A percentile compares a stretch with the other conserved stretches of the same genome.
Conservation (phyloP, 2,888 invertebrate species). For the Lepas anatifera region DNA sequence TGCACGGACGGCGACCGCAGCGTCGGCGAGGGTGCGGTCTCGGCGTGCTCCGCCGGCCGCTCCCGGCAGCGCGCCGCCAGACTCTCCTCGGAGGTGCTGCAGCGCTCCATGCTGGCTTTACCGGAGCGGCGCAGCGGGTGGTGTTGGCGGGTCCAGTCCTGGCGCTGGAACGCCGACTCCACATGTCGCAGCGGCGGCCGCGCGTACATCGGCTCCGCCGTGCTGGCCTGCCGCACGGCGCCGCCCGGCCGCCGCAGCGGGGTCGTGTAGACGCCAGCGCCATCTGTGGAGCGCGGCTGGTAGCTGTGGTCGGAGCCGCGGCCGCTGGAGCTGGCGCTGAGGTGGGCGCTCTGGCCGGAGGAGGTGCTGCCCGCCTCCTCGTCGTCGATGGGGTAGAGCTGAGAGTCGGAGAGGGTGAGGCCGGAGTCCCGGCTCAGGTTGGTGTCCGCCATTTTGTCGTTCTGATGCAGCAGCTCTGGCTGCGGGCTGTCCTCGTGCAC, state of each 20-base stretch:
- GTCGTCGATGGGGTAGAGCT: constrained; percentile 59
- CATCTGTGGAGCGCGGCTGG: constrained; percentile 21
- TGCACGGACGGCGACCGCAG: constrained; percentile 29
- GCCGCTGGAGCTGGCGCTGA: constrained; percentile 19
- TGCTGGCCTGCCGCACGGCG: background rate
- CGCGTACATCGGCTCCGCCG: background rate
- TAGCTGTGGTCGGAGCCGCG: constrained; percentile 22
- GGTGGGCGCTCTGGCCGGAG: constrained; percentile 33
- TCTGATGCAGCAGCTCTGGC: constrained; percentile 39
- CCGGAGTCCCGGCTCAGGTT: constrained; percentile 68
- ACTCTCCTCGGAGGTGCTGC: constrained; percentile 37
- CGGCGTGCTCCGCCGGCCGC: constrained; percentile 25
- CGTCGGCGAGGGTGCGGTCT: constrained; percentile 24
- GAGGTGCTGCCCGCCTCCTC: constrained; percentile 40
- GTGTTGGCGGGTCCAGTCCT: constrained; percentile 40
- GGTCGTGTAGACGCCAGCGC: constrained; percentile 23
- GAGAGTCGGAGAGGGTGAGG: constrained; percentile 69
- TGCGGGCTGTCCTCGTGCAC: constrained; percentile 73
- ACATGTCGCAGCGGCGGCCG: constrained; percentile 28
- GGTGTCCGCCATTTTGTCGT: constrained; percentile 50
- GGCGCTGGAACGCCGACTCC: constrained; percentile 39
- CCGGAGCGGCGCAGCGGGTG: constrained; percentile 28
- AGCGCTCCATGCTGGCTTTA: constrained; percentile 26
- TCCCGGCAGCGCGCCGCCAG: constrained; percentile 25
- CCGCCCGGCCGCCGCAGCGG: constrained; percentile 16